Evolutionary conservation across 2,113 vertebrate genomes (phyloP), one percentile per base, ranked within the genome.

Genomic region (Syngnathus floridae): DNA sequence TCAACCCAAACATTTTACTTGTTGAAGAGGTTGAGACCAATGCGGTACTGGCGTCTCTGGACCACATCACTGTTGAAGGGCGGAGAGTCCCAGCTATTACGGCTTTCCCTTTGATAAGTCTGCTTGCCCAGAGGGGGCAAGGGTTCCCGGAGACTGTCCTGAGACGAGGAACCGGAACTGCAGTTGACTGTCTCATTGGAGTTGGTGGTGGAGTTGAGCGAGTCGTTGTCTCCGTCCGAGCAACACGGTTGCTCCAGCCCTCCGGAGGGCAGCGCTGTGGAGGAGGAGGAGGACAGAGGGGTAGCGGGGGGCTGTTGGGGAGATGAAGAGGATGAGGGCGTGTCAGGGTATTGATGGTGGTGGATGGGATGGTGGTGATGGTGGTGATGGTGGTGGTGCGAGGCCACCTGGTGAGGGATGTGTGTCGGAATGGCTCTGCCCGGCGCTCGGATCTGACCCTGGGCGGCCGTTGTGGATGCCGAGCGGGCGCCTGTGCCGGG

Each of bases 111-210:
- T 88, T 96, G 95, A 85, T 96, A 96, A 7, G 94, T 95, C 87
- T 94, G 94, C 74, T 94, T 94, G 61, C 94, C 85, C 62, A 91
- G 79, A 17, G 90, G 78, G 1, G 92, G 88, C 51, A 94, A 85
- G 1, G 94, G 93, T 55, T 95, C 93, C 57, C 92, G 88, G 68
- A 95, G 87, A 79, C 94, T 96, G 88, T 96, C 95, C 62, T 93
- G 90, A 9, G 94, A 96, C 0, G 95, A 96, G 51, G 94, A 96
- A 74, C 94, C 94, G 0, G 95, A 94, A 88, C 94, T 95, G 92
- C 94, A 96, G 89, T 96, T 96, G 82, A 95, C 93, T 26, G 94
- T 96, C 84, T 96, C 95, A 5, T 96, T 96, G 78, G 95, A 96
- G 86, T 96, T 96, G 81, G 92, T 94, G 67, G 93, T 95, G 82